Evolutionary conservation across 2,888 invertebrate species (phyloP), one percentile per base, ranked within the genome.

Genomic region (Cheilosia scutellata): DNA sequence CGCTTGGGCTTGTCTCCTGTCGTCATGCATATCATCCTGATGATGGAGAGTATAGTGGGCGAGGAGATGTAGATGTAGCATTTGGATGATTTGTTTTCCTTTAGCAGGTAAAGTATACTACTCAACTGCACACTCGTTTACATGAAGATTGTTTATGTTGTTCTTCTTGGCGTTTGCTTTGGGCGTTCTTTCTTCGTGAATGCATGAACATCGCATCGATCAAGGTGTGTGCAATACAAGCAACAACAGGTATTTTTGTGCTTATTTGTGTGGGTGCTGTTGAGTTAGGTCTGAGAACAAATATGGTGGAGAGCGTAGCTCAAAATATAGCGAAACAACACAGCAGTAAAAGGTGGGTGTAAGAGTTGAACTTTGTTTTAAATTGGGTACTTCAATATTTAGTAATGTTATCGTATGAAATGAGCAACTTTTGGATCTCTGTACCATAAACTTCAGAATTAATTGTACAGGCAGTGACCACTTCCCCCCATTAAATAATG

Each of bases 71-170:
- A 29, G 9, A 55, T 40, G 66, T 58, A 58, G 16, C 58, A 57
- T 60, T 70, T 53, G 68, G 16, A n/a, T 70, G 68, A 77, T 62
- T 70, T 77, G 53, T 77, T 77, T 70, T 70, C 20, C 53, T 77
- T 70, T 62, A 70, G 62, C 68, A 70, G 68, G 77, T 77, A 77
- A 70, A 62, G 68, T 77, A 77, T 77, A 70, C 77, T 62, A 27
- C 68, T 53, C 16, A 33, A 16, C 25, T 16, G 9, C 37, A 37
- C 27, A 66, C 9, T 55, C 58, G 20, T 55, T 27, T 62, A 70
- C 33, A 49, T 58, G 60, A 60, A 70, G 51, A 53, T 76, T 76
- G 76, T 76, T 76, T 77, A 68, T 70, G 68, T 70, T 77, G 68
- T 70, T 77, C 60, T 77, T 70, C 68, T 62, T 62, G 51, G 66